These are phyloP conservation scores for Calliphora vicina DNA, from an alignment of 1,140 invertebrate genomes.

Conservation along the genomic window DNA sequence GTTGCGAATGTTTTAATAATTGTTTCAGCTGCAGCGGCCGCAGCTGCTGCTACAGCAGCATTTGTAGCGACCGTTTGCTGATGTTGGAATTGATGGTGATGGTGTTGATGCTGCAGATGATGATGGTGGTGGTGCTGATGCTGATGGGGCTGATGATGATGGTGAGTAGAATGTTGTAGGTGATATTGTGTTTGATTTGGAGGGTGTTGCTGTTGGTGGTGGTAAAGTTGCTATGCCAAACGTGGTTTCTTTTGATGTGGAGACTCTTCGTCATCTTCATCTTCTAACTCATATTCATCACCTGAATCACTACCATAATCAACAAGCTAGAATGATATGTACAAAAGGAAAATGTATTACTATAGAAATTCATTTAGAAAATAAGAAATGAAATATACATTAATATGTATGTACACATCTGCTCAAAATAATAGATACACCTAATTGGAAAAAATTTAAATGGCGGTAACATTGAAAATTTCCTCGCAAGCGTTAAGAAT, in stretches of 20 bases:
- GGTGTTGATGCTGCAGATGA: neutral
- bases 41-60: conserved; percentile 39
- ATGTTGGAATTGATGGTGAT: conserved; percentile 12
- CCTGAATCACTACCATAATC: conserved; percentile 96
- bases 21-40: conserved; percentile 48
- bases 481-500: no score
- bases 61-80: conserved; percentile 22
- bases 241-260: conserved; percentile 61
- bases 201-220: conserved; percentile 31
- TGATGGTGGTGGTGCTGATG: neutral
- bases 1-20: conserved; percentile 53
- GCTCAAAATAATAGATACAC: no score
- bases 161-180: neutral
- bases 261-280: conserved; percentile 71
- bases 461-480: no score
- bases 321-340: conserved; percentile 78
- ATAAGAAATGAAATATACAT: no score
- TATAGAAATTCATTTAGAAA: no score
- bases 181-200: conserved; percentile 32
- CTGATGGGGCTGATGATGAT: neutral
- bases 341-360: neutral
- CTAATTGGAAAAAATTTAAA: no score
- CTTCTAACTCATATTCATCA: conserved; percentile 93
- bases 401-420: no score
- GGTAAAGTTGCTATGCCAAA: conserved; percentile 56